A percentile compares a stretch with the other conserved stretches of the same genome.
Conservation (phyloP, 2,113 vertebrate species). For the Turnix velox region DNA sequence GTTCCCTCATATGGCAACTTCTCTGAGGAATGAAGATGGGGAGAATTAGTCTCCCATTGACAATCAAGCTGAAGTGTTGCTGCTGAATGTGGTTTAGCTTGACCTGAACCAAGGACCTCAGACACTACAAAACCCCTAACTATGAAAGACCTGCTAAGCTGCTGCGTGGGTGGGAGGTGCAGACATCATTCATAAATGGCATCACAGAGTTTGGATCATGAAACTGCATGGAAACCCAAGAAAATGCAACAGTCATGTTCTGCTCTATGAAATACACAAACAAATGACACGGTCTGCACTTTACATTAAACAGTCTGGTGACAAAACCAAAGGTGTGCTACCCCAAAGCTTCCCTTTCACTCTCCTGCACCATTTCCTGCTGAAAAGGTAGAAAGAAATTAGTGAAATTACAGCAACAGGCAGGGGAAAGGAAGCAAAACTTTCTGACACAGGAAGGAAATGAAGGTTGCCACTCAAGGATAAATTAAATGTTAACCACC, state of each 20-base stretch:
- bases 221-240: not conserved
- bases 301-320: not conserved
- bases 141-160: not conserved
- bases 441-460: not conserved
- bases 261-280: not conserved
- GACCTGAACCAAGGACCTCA: not conserved
- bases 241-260: not conserved
- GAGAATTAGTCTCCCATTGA: not conserved
- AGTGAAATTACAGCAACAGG: not conserved
- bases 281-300: not conserved
- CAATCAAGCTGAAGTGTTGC: not conserved
- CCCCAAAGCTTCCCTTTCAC: not conserved
- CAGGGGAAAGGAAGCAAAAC: not conserved
- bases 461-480: not conserved
- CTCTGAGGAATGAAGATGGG: not conserved
- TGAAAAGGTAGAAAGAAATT: not conserved
- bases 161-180: not conserved
- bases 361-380: not conserved
- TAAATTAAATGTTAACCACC: not conserved
- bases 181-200: not conserved
- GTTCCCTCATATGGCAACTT: not conserved
- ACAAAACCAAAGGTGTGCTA: not conserved
- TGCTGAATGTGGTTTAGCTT: not conserved
- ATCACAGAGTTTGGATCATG: not conserved
- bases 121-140: not conserved